Percentiles rank a stretch among this genome's conserved stretches.
Conservation (phyloP, 2,888 invertebrate genomes). For the Camponotus fellah region DNA sequence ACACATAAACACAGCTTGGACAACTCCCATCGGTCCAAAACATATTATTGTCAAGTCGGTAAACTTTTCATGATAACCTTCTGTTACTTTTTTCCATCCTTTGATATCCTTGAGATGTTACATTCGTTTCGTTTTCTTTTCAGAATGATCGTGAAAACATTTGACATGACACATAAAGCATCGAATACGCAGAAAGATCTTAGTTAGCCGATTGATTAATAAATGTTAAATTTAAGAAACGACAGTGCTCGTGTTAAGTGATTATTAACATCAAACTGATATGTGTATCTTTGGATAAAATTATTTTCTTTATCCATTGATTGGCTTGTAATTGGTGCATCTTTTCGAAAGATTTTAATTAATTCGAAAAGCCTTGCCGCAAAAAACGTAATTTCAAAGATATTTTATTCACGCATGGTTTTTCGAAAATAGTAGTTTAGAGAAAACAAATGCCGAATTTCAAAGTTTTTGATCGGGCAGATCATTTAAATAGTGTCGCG, state of each 20-base stretch:
- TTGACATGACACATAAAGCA: slow-evolving; percentile 60
- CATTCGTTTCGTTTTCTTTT: slow-evolving; percentile 21
- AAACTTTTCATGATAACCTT: slow-evolving; percentile 11
- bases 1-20: slow-evolving; percentile 24
- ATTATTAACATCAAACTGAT: slow-evolving; percentile 62
- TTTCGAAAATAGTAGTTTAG: not conserved
- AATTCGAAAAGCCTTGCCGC: not conserved
- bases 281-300: slow-evolving; percentile 15
- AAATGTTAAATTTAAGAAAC: slow-evolving; percentile 58
- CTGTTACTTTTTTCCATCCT: slow-evolving; percentile 15
- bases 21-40: slow-evolving; percentile 29
- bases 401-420: not conserved
- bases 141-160: slow-evolving; percentile 55
- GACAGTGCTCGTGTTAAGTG: slow-evolving; percentile 68
- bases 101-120: slow-evolving; percentile 51
- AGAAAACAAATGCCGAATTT: not conserved
- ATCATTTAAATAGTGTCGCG: slow-evolving; percentile 3
- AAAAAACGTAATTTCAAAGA: not conserved
- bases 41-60: slow-evolving; percentile 26
- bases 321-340: slow-evolving; percentile 10
- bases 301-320: not conserved
- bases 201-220: slow-evolving; percentile 61
- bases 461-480: not conserved
- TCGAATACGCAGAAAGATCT: slow-evolving; percentile 53
- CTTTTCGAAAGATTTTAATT: slow-evolving; percentile 10